Conservation (phyloP, 2,797 vertebrate species). For the Lophotriccus pileatus region DNA sequence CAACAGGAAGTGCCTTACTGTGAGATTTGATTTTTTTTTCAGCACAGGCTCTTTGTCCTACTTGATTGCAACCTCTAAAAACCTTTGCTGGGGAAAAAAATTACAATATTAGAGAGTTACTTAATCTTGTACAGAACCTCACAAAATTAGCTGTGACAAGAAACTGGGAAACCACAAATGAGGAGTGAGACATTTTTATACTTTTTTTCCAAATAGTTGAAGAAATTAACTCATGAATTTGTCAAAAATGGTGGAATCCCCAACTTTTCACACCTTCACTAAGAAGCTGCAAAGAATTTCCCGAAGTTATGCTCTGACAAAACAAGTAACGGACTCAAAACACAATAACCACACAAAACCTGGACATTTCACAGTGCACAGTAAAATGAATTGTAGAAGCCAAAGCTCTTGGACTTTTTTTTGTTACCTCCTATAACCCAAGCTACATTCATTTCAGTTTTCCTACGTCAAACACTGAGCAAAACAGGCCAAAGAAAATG, state of each 20-base stretch:
- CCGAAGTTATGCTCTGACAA: not conserved
- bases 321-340: not conserved
- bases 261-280: not conserved
- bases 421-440: not conserved
- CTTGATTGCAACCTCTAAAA: not conserved
- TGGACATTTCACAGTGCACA: not conserved
- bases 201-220: not conserved
- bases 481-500: constrained; percentile 16
- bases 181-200: not conserved
- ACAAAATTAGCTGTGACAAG: not conserved
- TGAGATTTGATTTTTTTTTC: not conserved
- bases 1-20: not conserved
- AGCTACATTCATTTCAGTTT: not conserved
- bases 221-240: not conserved
- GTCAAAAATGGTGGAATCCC: not conserved
- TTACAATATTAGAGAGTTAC: not conserved
- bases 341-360: not conserved
- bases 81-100: not conserved
- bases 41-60: not conserved
- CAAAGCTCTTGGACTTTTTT: not conserved
- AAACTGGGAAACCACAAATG: not conserved
- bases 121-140: not conserved
- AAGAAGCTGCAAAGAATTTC: not conserved
- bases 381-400: not conserved
- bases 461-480: not conserved